Conservation (phyloP, 2,113 vertebrate species). For the Prionailurus bengalensis region DNA sequence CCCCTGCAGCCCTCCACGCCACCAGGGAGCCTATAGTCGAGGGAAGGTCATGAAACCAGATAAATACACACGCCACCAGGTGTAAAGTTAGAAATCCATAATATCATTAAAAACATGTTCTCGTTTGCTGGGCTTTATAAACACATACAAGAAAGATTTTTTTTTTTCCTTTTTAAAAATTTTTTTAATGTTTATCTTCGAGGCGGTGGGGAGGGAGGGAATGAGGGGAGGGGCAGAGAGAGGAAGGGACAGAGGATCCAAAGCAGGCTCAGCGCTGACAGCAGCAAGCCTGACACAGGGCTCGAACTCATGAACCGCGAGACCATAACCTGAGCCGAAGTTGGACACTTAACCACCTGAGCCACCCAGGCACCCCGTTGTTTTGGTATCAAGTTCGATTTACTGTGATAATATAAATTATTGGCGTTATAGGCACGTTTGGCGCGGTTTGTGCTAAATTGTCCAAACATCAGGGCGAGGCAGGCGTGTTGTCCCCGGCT, state of each 20-base stretch:
- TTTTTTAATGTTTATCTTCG: no score
- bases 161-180: not conserved
- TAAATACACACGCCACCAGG: rapidly evolving
- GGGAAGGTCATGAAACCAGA: not conserved
- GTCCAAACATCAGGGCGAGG: not conserved
- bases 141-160: not conserved
- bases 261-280: no score
- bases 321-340: no score
- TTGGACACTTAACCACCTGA: no score
- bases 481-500: rapidly evolving
- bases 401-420: not conserved
- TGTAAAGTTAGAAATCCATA: rapidly evolving
- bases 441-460: rapidly evolving
- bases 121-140: not conserved
- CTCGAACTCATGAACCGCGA: no score
- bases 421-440: rapidly evolving
- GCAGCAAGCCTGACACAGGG: no score
- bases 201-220: no score
- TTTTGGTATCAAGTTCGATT: not conserved
- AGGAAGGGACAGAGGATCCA: no score
- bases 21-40: not conserved
- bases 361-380: no score
- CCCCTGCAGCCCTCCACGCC: not conserved
- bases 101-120: not conserved
- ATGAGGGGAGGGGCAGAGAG: no score